A percentile compares a stretch with the other conserved stretches of the same genome.
Evolutionary conservation across 2,113 vertebrate species (phyloP).

Genomic region (Microcebus lehilahytsara): DNA sequence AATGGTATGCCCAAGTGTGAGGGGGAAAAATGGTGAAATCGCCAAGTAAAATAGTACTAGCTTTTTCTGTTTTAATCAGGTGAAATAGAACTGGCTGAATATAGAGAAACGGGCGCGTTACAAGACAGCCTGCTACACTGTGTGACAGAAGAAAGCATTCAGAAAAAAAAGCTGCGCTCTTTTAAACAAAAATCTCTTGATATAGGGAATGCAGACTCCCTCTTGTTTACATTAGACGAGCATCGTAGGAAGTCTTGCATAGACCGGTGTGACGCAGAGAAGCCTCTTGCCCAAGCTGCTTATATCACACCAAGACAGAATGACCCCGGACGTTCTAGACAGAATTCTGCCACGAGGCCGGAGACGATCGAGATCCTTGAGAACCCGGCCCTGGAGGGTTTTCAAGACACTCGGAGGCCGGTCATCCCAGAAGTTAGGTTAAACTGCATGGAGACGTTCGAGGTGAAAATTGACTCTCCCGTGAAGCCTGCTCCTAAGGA

Average conservation of each 20-base stretch:
- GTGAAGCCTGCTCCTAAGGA: constrained; percentile 85
- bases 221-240: constrained; percentile 95
- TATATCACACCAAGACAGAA: constrained; percentile 78
- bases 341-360: constrained; percentile 86
- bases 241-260: constrained; percentile 98
- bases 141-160: constrained; percentile 95
- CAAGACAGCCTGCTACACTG: constrained; percentile 97
- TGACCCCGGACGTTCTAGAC: constrained; percentile 86
- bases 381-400: constrained; percentile 81
- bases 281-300: constrained; percentile 83
- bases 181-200: constrained; percentile 99
- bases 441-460: constrained; percentile 96
- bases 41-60: constrained; percentile 82
- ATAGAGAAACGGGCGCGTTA: constrained; percentile 93
- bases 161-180: constrained; percentile 96
- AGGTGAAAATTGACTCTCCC: constrained; percentile 90
- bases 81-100: constrained; percentile 99
- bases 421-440: constrained; percentile 97
- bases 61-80: constrained; percentile 89
- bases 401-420: constrained; percentile 88
- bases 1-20: constrained; percentile 45
- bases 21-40: constrained; percentile 71
- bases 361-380: constrained; percentile 82
- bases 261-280: constrained; percentile 93
- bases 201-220: constrained; percentile 97